Evolutionary conservation across 2,113 vertebrate genomes (phyloP), one percentile per base, ranked within the genome.

Genomic region (Callocephalon fimbriatum): DNA sequence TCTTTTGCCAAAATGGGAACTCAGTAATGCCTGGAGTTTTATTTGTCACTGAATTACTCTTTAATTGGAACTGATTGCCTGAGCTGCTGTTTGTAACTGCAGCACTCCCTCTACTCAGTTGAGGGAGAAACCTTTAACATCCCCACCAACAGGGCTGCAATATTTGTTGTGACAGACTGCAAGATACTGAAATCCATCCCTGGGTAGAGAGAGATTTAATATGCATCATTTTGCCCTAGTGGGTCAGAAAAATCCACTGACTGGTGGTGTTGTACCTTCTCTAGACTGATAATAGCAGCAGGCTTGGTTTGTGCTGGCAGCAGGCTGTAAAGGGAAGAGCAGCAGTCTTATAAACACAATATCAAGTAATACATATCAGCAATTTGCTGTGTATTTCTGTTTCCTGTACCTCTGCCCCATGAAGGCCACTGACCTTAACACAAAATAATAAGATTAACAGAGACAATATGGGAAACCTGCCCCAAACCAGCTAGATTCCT

Each of bases 11-110:
- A 90, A 96, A 95, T 76, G 70, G 75, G 72, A 97, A 94, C 74
- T 92, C 86, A 72, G 84, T 92, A 95, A 59, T 68, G 80, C 63
- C 65, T 87, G 67, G 37, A 74, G 71, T 96, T 98, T 97, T 98
- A 96, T 95, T 98, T 76, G 56, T 94, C 83, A 67, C 22, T 91
- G 76, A 79, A 95, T 97, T 97, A 71, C 58, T 97, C 77, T 97
- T 97, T 97, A 97, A 97, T 94, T 97, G 91, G 97, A 97, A 80
- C 72, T 88, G 90, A 80, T 83, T 93, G 83, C 74, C 92, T 93
- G 65, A 97, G 88, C n/a, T 86, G 85, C 93, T 93, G 9, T 96
- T 92, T 95, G 89, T 87, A 86, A 88, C 70, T 87, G 90, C 67
- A 94, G 71, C 78, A 93, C 61, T 96, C 58, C 59, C 67, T 27